A percentile compares a stretch with the other conserved stretches of the same genome.
phyloP scores from a whole-genome alignment of 2,888 invertebrate species.

The Pammene fasciana region DNA sequence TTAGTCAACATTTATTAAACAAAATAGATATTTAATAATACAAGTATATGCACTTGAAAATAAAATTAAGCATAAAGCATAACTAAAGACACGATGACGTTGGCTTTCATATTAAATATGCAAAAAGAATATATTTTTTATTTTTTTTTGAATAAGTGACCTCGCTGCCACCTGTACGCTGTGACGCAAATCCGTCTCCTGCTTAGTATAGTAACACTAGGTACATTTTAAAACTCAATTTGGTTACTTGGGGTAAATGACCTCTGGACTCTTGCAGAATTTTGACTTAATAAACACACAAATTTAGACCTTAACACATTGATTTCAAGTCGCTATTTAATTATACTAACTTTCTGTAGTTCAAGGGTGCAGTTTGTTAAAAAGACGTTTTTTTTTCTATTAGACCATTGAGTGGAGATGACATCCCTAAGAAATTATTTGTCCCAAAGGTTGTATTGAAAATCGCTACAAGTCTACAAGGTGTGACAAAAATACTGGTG shows the following conservation, averaged over 20 bases:
- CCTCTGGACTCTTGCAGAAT: not conserved
- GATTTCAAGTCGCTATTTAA: not conserved
- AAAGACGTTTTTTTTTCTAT: too few relatives aligned
- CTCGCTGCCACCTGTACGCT: not conserved
- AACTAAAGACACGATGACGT: constrained; percentile 2
- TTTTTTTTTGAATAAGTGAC: constrained; percentile 1
- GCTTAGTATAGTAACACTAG: too few relatives aligned
- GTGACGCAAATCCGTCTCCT: not conserved
- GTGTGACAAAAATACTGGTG: too few relatives aligned
- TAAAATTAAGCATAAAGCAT: not conserved
- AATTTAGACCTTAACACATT: not conserved
- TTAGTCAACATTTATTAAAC: too few relatives aligned
- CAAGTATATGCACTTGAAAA: not conserved
- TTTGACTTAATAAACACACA: not conserved
- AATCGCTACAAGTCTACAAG: too few relatives aligned
- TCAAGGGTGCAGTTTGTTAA: too few relatives aligned
- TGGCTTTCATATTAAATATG: not conserved
- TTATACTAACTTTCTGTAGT: too few relatives aligned
- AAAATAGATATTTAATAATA: too few relatives aligned
- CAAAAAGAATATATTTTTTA: too few relatives aligned
- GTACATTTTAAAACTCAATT: constrained; percentile 26
- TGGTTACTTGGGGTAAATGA: constrained; percentile 12
- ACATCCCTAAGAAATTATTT: too few relatives aligned
- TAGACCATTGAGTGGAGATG: too few relatives aligned
- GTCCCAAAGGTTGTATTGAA: too few relatives aligned